Evolutionary conservation across 2,888 invertebrate species (phyloP), one percentile per base, ranked within the genome.

Genomic region (Morinoia aosen): DNA sequence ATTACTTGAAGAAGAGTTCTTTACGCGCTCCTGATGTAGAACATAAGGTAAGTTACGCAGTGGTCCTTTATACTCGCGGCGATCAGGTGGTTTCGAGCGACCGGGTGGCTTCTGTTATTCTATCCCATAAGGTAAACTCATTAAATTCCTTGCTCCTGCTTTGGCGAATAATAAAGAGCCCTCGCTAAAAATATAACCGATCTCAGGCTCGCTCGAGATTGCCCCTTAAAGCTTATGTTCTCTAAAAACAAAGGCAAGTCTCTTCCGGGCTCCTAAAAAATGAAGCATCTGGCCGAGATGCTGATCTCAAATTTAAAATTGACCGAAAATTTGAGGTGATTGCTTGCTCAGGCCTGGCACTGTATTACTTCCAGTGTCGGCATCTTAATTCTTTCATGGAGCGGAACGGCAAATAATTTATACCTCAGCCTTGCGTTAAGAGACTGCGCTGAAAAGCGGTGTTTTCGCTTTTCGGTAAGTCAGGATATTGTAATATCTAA

Each of bases 61-160:
- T 33, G 76, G 76, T 25, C 8, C 76, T 76, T 16, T 33, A 25
- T 33, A 33, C 25, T 16, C 76, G 76, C 76, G 48, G 33, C 76
- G 76, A 76, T 76, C 76, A 76, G 76, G 76, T 76, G 76, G 76
- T 76, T 76, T 76, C 76, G 33, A 76, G 33, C 25, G 76, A 93
- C 93, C 93, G 93, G 56, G 93, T 93, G 93, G 56, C 57, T 57
- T 93, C 57, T 93, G 93, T 93, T 93, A 93, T 93, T 93, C 93
- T 93, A 57, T 93, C 93, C 48, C 93, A 93, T 93, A 93, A 93
- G 93, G 93, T 93, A 93, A 93, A 93, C 93, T 93, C 93, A 93
- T 93, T 93, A 93, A 93, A 93, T 93, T 93, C 93, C 93, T 93
- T 58, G 93, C 48, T 48, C 48, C 93, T 56, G 93, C 93, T 93